These are phyloP conservation scores for Paedocypris sp. DNA, from an alignment of 2,113 vertebrate species.

Conservation along the genomic window DNA sequence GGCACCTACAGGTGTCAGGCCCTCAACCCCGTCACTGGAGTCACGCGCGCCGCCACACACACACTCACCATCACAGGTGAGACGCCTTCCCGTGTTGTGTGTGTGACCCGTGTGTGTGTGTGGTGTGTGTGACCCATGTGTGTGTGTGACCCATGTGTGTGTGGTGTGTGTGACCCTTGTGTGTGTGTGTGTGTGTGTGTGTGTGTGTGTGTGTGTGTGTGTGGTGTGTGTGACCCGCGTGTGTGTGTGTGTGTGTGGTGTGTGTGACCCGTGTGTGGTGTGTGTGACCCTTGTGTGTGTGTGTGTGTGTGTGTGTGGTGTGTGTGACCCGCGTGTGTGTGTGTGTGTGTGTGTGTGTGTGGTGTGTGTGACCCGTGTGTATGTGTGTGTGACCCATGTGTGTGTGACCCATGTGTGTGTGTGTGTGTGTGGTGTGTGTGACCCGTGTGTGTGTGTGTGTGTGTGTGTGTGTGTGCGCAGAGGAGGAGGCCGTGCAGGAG, in stretches of 20 bases:
- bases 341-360: not conserved
- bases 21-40: conserved; percentile 40
- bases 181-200: too few relatives aligned
- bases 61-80: conserved; percentile 50
- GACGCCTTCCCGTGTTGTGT: not conserved
- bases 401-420: too few relatives aligned
- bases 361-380: too few relatives aligned
- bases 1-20: conserved; percentile 54
- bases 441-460: not conserved
- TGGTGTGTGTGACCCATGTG: not conserved
- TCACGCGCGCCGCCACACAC: not conserved
- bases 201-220: too few relatives aligned
- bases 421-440: too few relatives aligned
- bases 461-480: conserved; percentile 25
- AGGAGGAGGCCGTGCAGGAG: conserved; percentile 16
- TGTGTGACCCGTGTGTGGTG: too few relatives aligned
- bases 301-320: not conserved
- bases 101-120: not conserved
- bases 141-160: too few relatives aligned
- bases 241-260: not conserved
- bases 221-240: too few relatives aligned
- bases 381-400: too few relatives aligned
- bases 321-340: not conserved
- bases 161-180: too few relatives aligned
- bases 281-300: not conserved